Conservation (phyloP, 2,113 vertebrate genomes). For the Upupa epops region DNA sequence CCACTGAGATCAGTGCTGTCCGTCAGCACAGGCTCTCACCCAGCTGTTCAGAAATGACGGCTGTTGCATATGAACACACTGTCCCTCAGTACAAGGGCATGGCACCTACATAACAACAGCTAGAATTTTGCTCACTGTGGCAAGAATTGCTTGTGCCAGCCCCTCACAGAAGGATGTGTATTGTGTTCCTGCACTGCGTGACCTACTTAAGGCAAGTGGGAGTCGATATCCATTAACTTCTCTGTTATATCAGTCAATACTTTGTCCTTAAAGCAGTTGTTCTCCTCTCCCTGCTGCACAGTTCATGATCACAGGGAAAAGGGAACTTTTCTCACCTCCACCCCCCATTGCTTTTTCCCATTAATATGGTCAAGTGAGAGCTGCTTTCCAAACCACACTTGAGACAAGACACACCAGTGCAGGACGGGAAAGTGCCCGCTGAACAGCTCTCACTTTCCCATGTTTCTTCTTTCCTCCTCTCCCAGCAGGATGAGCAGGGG, state of each 20-base stretch:
- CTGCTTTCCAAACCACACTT: not conserved
- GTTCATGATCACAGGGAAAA: not conserved
- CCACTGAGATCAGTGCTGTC: not conserved
- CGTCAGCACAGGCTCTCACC: not conserved
- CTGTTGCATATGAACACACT: not conserved
- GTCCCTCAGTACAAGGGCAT: not conserved
- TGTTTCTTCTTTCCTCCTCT: not conserved
- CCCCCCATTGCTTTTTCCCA: fast-evolving
- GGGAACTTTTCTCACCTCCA: not conserved
- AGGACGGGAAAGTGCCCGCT: fast-evolving
- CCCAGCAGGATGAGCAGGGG: too few relatives aligned
- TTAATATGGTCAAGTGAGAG: not conserved
- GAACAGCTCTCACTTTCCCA: not conserved
- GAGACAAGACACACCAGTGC: not conserved
- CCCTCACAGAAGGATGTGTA: not conserved
- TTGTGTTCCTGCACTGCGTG: not conserved
- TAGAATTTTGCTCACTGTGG: not conserved
- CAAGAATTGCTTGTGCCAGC: not conserved
- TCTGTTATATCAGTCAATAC: not conserved
- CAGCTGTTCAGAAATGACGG: not conserved
- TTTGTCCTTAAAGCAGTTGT: not conserved
- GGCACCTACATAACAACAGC: not conserved
- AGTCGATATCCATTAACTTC: constrained; percentile 40
- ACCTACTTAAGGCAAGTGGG: not conserved
- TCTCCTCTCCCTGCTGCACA: not conserved